Conservation (phyloP, 2,113 vertebrate species). For the Sander lucioperca region DNA sequence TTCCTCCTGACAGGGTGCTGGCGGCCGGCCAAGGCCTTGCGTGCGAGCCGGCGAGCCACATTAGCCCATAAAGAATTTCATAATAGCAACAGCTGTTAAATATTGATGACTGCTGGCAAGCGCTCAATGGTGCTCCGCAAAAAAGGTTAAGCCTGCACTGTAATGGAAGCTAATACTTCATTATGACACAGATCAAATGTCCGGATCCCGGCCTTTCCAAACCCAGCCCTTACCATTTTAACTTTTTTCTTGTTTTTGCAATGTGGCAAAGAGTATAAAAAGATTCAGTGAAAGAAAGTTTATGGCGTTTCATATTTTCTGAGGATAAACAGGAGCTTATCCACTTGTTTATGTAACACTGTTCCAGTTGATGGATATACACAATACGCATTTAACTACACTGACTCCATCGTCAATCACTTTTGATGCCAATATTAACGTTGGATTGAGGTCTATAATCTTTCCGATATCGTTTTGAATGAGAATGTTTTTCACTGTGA, state of each 20-base stretch:
- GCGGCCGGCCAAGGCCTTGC: conserved; percentile 90
- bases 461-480: conserved; percentile 50
- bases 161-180: conserved; percentile 94
- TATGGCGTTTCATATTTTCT: conserved; percentile 35
- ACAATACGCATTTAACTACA: background rate
- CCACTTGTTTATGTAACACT: background rate
- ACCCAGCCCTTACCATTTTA: conserved; percentile 26
- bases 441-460: conserved; percentile 45
- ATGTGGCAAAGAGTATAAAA: conserved; percentile 61
- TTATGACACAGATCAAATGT: conserved; percentile 90
- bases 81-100: conserved; percentile 99
- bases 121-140: conserved; percentile 86
- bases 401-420: conserved; percentile 27
- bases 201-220: conserved; percentile 74
- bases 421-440: conserved; percentile 24
- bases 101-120: conserved; percentile 96
- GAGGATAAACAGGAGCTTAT: conserved; percentile 42
- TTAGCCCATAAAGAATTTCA: conserved; percentile 95
- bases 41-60: conserved; percentile 92
- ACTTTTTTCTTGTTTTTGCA: conserved; percentile 76
- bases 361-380: background rate
- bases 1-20: conserved; percentile 90
- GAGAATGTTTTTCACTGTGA: conserved; percentile 39
- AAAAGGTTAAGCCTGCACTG: conserved; percentile 90
- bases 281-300: background rate